phyloP scores from a whole-genome alignment of 1,140 invertebrate species.

The Mamestra configurata region DNA sequence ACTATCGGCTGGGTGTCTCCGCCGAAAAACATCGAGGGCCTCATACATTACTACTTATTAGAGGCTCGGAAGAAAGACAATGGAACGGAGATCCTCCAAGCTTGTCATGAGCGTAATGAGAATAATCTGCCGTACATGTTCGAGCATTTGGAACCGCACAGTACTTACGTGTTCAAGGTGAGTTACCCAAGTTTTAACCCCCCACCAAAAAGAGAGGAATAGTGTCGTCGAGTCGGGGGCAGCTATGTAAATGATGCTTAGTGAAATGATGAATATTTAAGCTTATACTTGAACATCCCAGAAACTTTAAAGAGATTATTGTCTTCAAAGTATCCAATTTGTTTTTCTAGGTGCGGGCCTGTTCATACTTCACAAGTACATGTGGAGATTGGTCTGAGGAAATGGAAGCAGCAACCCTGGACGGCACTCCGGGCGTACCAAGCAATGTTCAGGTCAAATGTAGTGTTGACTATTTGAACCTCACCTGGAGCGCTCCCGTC shows the following conservation, averaged over 20 bases:
- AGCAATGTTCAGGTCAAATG: constrained; percentile 90
- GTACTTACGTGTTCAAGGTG: constrained; percentile 93
- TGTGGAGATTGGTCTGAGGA: constrained; percentile 93
- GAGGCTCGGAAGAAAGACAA: constrained; percentile 89
- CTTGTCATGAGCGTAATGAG: constrained; percentile 90
- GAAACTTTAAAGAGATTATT: no score
- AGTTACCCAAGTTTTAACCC: no score
- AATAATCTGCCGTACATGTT: constrained; percentile 92
- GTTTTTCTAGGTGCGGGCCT: constrained; percentile 90
- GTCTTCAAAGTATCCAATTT: no score
- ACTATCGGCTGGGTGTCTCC: constrained; percentile 93
- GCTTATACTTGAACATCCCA: no score
- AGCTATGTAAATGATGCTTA: no score
- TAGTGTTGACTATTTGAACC: constrained; percentile 89
- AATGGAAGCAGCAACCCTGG: constrained; percentile 93
- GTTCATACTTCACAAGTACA: constrained; percentile 92
- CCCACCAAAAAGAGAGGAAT: no score
- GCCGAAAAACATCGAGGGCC: constrained; percentile 90
- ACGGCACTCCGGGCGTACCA: constrained; percentile 89
- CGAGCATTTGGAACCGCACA: constrained; percentile 92
- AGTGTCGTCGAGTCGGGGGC: no score
- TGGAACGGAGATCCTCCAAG: constrained; percentile 87
- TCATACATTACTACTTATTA: constrained; percentile 93
- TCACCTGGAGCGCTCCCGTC: constrained; percentile 91
- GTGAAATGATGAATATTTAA: no score